phyloP scores from a whole-genome alignment of 2,888 invertebrate genomes.

The Meiosimyza decipiens region DNA sequence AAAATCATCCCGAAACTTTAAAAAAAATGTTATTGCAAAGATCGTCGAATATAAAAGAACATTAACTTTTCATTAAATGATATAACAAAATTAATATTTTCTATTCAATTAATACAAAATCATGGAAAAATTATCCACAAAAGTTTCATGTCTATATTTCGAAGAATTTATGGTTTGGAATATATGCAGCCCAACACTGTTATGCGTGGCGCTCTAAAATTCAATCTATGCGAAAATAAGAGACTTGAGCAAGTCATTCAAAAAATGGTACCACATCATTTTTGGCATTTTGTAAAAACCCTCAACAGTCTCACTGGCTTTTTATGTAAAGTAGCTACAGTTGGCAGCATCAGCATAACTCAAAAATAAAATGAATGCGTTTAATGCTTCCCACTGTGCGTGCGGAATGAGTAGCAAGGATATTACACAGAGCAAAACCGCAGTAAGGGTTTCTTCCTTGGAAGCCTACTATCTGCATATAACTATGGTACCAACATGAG shows the following conservation, averaged over 20 bases:
- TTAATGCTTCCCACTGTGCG: slow-evolving; percentile 12
- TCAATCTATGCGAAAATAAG: slow-evolving; percentile 32
- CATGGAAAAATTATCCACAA: too few species aligned
- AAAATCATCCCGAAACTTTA: too few species aligned
- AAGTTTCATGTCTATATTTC: too few species aligned
- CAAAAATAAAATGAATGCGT: slow-evolving; percentile 26
- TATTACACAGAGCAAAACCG: background rate
- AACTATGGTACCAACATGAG: too few species aligned
- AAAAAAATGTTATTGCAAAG: too few species aligned
- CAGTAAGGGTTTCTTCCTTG: background rate
- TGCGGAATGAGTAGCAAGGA: background rate
- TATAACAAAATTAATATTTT: too few species aligned
- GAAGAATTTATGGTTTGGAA: background rate
- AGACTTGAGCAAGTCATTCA: slow-evolving; percentile 14
- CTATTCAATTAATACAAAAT: too few species aligned
- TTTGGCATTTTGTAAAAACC: slow-evolving; percentile 18
- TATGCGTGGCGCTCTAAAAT: slow-evolving; percentile 4
- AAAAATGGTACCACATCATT: slow-evolving; percentile 28
- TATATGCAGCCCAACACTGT: background rate
- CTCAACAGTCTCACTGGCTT: slow-evolving; percentile 26
- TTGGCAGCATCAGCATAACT: slow-evolving; percentile 32
- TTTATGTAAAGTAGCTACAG: slow-evolving; percentile 23
- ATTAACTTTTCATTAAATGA: too few species aligned
- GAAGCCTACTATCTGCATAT: too few species aligned
- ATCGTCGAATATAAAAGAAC: too few species aligned